phyloP scores from a whole-genome alignment of 2,113 vertebrate genomes.

The Tichodroma muraria region DNA sequence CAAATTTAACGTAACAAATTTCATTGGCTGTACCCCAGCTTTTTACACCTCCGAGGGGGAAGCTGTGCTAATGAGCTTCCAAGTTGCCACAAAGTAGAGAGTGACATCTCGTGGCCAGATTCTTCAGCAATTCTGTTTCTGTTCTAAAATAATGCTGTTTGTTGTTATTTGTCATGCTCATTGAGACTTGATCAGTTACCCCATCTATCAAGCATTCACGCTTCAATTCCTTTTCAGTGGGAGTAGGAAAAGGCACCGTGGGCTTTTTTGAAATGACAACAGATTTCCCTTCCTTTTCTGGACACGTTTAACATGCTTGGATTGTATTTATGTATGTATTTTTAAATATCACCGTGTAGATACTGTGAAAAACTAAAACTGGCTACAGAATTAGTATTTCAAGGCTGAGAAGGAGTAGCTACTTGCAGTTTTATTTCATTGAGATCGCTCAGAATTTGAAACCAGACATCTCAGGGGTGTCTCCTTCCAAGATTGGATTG shows the following conservation, averaged over 20 bases:
- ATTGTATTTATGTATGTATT: background rate
- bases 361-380: background rate
- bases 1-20: background rate
- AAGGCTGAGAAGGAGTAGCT: background rate
- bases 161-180: background rate
- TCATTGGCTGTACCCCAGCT: background rate
- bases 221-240: background rate
- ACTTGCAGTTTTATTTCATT: background rate
- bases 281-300: background rate
- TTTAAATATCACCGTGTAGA: background rate
- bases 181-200: background rate
- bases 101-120: conserved; percentile 40
- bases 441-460: background rate
- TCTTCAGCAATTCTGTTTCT: background rate
- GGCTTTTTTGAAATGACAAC: background rate
- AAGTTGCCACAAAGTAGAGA: background rate
- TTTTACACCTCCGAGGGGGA: background rate
- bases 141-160: background rate
- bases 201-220: background rate
- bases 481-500: background rate
- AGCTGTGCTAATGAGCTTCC: background rate
- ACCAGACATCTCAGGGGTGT: background rate
- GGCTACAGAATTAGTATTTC: background rate
- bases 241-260: background rate
- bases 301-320: background rate